A percentile compares a stretch with the other conserved stretches of the same genome.
Evolutionary conservation across 2,888 invertebrate genomes (phyloP).

Genomic region (Esperia sulphurella): DNA sequence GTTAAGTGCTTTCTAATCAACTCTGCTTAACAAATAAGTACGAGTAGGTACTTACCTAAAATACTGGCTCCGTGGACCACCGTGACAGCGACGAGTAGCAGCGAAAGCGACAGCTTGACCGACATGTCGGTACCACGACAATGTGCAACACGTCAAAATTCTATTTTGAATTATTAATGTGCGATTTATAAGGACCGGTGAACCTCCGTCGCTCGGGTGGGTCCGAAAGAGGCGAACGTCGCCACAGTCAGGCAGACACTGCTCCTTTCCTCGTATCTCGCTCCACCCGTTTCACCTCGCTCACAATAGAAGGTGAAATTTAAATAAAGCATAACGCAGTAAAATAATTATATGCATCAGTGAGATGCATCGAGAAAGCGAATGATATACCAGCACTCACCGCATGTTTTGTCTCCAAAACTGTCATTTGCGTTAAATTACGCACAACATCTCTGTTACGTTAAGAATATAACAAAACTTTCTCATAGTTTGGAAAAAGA

Average conservation of each 20-base stretch:
- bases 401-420: no score
- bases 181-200: slow-evolving; percentile 36
- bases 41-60: slow-evolving; percentile 59
- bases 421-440: no score
- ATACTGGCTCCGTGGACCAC: slow-evolving; percentile 56
- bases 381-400: not conserved
- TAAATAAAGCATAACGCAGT: slow-evolving; percentile 73
- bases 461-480: no score
- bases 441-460: no score
- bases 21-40: slow-evolving; percentile 23
- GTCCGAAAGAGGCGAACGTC: slow-evolving; percentile 57
- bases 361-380: slow-evolving; percentile 70
- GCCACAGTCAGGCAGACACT: slow-evolving; percentile 59
- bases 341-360: slow-evolving; percentile 64
- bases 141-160: slow-evolving; percentile 1
- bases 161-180: slow-evolving; percentile 35
- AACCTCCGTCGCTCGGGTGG: slow-evolving; percentile 12
- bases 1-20: slow-evolving; percentile 29
- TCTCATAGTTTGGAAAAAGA: no score
- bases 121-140: slow-evolving; percentile 48
- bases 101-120: slow-evolving; percentile 56
- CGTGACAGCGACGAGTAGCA: slow-evolving; percentile 45
- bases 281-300: slow-evolving; percentile 66
- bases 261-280: slow-evolving; percentile 69
- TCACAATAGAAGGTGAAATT: slow-evolving; percentile 79